Base-by-base conservation (phyloP, 2,113 vertebrate species). In the Marcusenius ussheri region DNA sequence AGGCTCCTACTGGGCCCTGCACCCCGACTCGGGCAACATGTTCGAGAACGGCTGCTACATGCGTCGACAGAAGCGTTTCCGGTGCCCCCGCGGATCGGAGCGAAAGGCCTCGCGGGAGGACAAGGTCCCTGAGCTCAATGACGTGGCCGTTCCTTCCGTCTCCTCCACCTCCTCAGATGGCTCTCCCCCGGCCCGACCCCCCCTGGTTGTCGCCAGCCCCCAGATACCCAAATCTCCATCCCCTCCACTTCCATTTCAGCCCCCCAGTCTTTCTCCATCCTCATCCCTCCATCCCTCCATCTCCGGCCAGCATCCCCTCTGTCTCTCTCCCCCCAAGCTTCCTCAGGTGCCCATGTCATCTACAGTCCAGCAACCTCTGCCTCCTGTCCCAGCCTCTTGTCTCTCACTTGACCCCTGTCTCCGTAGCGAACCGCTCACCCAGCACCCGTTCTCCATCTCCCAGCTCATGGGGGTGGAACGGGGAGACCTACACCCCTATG, bases 31-130 rank as follows among this genome's bases (percentile, higher is more conserved):
- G 15, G 92, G 92, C 7, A 91, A 92, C 85, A 93, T 93, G 92
- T 93, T 93, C 56, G 92, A 93, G 62, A 93, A 93, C 31, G 92
- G 92, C 21, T 93, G 92, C 89, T 93, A 92, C 86, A 77, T 93
- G 47, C 90, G 93, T 27, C 84, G 93, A 39, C 93, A 93, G 74
- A 93, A 93, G 90, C 90, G 93, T 3, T 93, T 93, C 89, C 93
- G 91, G 45, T 93, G 92, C 56, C 24, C 62, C 0, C 46, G 89
- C 85, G 4, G 31, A 21, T 10, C 51, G 1, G 89, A 84, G 39
- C 50, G 39, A 11, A 84, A 62, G 89, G 51, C 31, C 21, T n/a
- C 80, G 7, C 13, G 90, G 49, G 89, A 90, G 17, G 66, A 56
- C 42, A 51, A 46, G 13, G 6, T 10, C 84, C 39, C 27, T 3